A percentile compares a stretch with the other conserved stretches of the same genome.
Evolutionary conservation across 2,113 vertebrate genomes (phyloP).

Genomic region (Gambusia holbrooki): DNA sequence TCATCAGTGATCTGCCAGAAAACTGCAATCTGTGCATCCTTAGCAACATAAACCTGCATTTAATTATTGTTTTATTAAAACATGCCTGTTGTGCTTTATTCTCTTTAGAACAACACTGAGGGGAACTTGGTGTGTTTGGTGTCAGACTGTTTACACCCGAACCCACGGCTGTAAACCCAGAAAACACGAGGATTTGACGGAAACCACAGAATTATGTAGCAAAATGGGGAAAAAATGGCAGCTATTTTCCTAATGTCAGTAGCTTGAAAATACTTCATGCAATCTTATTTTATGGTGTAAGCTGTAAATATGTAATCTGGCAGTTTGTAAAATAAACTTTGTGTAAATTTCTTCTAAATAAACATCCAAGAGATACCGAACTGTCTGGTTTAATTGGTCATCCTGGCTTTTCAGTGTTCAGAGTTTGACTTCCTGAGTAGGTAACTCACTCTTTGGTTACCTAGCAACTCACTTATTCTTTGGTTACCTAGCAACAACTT

Average conservation of each 20-base stretch:
- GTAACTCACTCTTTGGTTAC: too few species aligned
- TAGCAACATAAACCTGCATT: not conserved
- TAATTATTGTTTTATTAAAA: not conserved
- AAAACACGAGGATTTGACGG: not conserved
- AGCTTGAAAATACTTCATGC: not conserved
- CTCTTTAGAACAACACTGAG: slow-evolving; percentile 54
- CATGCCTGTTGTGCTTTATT: not conserved
- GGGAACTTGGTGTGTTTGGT: slow-evolving; percentile 74
- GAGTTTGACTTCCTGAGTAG: not conserved
- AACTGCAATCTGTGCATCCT: too few species aligned
- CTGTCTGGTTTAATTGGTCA: not conserved
- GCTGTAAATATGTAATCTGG: not conserved
- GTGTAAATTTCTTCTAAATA: not conserved
- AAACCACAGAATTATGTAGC: slow-evolving; percentile 44
- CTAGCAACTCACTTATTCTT: too few species aligned
- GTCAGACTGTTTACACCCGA: slow-evolving; percentile 57
- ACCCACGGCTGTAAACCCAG: slow-evolving; percentile 17
- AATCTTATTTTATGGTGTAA: slow-evolving; percentile 7
- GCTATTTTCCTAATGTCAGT: slow-evolving; percentile 47
- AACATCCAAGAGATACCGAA: not conserved
- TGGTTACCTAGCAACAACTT: too few species aligned
- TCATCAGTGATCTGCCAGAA: too few species aligned
- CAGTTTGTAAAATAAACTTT: slow-evolving; percentile 14
- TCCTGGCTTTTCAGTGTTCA: not conserved
- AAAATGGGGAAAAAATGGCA: slow-evolving; percentile 57